Evolutionary conservation across 2,113 vertebrate species (phyloP).

Genomic region (Gymnobelideus leadbeateri): DNA sequence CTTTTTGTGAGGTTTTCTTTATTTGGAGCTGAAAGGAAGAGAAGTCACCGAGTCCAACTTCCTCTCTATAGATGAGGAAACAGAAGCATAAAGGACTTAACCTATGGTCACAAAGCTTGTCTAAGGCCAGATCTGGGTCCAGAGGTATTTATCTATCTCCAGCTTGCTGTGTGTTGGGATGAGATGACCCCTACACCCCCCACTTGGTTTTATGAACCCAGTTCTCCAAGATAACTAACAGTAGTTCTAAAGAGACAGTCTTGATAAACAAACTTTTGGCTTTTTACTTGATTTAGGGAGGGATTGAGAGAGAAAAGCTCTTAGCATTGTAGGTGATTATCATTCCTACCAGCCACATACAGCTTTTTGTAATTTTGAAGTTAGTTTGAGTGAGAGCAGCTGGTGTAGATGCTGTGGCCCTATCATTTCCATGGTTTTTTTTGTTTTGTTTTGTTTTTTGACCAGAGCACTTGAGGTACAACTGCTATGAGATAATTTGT

Average conservation of each 20-base stretch:
- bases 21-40: background rate
- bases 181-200: background rate
- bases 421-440: background rate
- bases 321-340: background rate
- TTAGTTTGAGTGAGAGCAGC: background rate
- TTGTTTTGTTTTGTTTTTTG: no score
- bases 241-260: background rate
- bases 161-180: background rate
- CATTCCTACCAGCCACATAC: background rate
- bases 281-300: background rate
- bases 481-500: background rate
- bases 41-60: background rate
- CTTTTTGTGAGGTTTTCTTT: background rate
- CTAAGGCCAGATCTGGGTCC: background rate
- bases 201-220: background rate
- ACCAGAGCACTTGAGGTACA: background rate
- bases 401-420: background rate
- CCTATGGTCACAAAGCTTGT: background rate
- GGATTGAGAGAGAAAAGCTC: background rate
- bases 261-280: background rate
- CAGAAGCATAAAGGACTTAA: background rate
- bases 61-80: background rate
- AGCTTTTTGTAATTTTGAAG: background rate
- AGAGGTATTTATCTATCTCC: accelerated
- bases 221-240: background rate